Conservation (phyloP, 2,113 vertebrate genomes). For the Tetrao urogallus region DNA sequence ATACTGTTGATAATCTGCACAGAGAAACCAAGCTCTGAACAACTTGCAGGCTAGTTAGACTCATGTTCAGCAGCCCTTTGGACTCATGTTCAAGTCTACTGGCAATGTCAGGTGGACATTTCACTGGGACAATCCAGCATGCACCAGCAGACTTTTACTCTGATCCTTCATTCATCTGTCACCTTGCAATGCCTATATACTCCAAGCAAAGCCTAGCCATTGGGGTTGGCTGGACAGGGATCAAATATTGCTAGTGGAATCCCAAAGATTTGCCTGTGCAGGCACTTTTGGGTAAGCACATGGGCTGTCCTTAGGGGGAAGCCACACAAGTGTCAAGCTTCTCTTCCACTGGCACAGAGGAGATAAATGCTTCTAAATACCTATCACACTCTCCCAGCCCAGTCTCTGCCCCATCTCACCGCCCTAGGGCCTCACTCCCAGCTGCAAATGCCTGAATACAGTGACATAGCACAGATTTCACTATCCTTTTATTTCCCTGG, state of each 20-base stretch:
- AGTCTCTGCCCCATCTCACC: background rate
- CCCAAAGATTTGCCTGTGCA: background rate
- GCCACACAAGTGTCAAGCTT: background rate
- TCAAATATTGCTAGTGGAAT: slow-evolving; percentile 50
- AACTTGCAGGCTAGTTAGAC: background rate
- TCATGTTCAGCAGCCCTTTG: background rate
- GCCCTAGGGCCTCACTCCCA: background rate
- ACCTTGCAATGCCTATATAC: slow-evolving; percentile 19
- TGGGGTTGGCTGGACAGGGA: background rate
- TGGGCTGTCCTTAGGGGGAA: background rate
- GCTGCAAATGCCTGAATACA: background rate
- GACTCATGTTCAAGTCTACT: background rate
- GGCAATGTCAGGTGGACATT: background rate
- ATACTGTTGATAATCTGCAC: background rate
- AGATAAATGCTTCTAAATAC: background rate
- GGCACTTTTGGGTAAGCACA: background rate
- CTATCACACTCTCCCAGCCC: background rate
- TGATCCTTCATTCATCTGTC: slow-evolving; percentile 31
- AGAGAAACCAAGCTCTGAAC: background rate
- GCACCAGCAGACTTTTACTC: background rate
- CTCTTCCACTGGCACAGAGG: background rate
- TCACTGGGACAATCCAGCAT: background rate
- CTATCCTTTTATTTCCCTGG: background rate
- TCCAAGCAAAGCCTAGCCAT: background rate
- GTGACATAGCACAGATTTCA: background rate